Conservation (phyloP, 1,140 invertebrate species). For the Achatina immaculata region DNA sequence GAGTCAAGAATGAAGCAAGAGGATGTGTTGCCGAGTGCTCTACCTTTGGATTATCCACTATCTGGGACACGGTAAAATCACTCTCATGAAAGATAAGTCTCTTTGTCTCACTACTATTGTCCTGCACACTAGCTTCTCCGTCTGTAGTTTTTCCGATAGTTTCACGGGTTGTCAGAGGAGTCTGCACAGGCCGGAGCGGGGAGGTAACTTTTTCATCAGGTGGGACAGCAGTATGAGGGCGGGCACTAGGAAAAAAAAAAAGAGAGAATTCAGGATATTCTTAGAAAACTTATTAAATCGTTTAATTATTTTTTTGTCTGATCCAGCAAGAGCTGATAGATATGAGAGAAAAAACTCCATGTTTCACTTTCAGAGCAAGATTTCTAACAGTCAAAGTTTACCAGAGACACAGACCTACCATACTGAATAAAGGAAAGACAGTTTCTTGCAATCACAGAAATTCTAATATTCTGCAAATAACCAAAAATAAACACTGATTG, state of each 20-base stretch:
- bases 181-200: slow-evolving; percentile 54
- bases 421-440: no score
- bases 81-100: slow-evolving; percentile 66
- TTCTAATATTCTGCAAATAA: no score
- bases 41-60: slow-evolving; percentile 70
- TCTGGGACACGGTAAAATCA: slow-evolving; percentile 64
- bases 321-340: no score
- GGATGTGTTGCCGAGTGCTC: not conserved
- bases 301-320: no score
- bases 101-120: slow-evolving; percentile 51
- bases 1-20: not conserved
- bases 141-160: slow-evolving; percentile 51
- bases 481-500: no score
- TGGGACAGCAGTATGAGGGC: slow-evolving; percentile 64
- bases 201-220: slow-evolving; percentile 62
- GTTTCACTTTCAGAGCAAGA: no score
- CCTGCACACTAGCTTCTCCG: slow-evolving; percentile 41
- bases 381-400: no score
- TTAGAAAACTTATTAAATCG: no score
- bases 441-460: no score
- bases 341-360: no score
- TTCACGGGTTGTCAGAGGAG: slow-evolving; percentile 57
- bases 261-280: no score
- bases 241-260: slow-evolving; percentile 49
- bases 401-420: no score